Percentiles rank a stretch among this genome's conserved stretches.
Evolutionary conservation across 53 echinoderm and acorn worm genomes (phyloP).

Genomic region (Crossaster papposus): DNA sequence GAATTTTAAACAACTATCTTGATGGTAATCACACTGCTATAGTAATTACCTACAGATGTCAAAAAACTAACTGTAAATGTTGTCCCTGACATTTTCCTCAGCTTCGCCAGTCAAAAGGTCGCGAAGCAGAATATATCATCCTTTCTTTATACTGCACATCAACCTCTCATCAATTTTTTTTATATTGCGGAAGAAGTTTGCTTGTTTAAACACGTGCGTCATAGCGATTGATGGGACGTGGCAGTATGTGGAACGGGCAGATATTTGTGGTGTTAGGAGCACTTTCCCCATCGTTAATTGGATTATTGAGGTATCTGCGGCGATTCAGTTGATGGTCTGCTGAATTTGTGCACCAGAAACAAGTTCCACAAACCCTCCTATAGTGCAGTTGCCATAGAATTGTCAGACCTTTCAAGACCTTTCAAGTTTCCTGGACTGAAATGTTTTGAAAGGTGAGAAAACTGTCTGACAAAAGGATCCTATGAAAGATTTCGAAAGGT

Average conservation of each 20-base stretch:
- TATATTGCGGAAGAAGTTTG: neutral
- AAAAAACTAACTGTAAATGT: too few species aligned
- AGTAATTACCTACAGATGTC: too few species aligned
- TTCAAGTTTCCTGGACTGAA: too few species aligned
- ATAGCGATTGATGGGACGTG: neutral
- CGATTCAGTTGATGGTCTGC: neutral
- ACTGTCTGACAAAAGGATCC: too few species aligned
- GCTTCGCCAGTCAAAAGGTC: neutral
- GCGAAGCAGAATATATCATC: neutral
- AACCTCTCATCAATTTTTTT: neutral
- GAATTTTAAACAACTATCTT: too few species aligned
- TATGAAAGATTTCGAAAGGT: too few species aligned
- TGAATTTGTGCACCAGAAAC: too few species aligned
- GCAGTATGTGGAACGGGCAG: neutral
- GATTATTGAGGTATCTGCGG: neutral
- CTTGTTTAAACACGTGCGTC: neutral
- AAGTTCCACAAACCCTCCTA: too few species aligned
- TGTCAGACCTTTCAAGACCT: too few species aligned
- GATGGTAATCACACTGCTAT: too few species aligned
- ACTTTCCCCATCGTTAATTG: neutral
- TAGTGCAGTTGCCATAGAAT: too few species aligned
- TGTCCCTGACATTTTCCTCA: conserved; percentile 9
- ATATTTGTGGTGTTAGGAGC: conserved; percentile 6
- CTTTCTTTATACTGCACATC: neutral
- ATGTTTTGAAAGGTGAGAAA: too few species aligned